Base-by-base conservation (phyloP, 2,888 invertebrate species). In the Hirudinaria manillensis region DNA sequence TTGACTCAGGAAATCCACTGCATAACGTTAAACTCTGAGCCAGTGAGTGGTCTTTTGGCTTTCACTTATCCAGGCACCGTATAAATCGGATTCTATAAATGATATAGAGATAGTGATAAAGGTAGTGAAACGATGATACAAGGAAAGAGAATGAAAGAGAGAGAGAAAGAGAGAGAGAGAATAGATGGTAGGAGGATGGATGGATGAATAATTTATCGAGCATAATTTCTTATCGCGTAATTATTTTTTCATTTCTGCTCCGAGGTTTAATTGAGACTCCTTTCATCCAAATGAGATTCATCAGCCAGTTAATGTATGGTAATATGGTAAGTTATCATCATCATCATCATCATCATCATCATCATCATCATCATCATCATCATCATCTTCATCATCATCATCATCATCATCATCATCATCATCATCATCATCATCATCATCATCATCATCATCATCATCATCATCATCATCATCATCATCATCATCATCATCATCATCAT, bases 401-500 rank as follows among this genome's bases (percentile, higher is more conserved):
- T 72, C 72, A n/a, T 51, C 38, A 45, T 51, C 51, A 16, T 61
- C 72, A 65, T 13, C 51, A 3, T 72, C 51, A 72, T 61, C 72
- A 65, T n/a, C 72, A 7, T n/a, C 72, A 72, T 61, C 51, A 36
- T 72, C 51, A 10, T 51, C 51, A 10, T 61, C 38, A 1, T 72
- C 38, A 36, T 72, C 72, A 61, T 51, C 56, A 13, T 71, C 21
- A 3, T 21, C 45, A 70, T 70, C 36, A 65, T 16, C 16, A 65
- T 24, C 66, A 65, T 24, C 66, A 65, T 24, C 66, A 65, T 65
- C 27, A 70, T 34, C 13, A 56, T 56, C 72, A 72, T 72, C 72
- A 72, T 72, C 72, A 72, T 72, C 72, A 72, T 72, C 55, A 56
- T 72, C 72, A 56, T 72, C 55, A 56, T 61, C 55, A 61, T 66